These are phyloP conservation scores for Cebidichthys violaceus DNA, from an alignment of 2,113 vertebrate genomes.

Conservation along the genomic window DNA sequence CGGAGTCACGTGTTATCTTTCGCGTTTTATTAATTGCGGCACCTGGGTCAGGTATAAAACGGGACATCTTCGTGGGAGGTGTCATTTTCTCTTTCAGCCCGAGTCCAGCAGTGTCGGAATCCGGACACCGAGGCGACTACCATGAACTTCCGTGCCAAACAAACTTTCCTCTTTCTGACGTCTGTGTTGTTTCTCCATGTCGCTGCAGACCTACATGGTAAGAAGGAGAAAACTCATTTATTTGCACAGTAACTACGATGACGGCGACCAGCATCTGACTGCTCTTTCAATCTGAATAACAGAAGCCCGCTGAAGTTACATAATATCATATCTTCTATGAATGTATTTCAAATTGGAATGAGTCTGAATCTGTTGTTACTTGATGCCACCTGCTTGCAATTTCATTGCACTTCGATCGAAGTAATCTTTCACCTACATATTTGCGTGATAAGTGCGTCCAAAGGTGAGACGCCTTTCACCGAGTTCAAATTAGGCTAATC, in stretches of 20 bases:
- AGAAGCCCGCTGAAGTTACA: neutral
- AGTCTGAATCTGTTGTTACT: neutral
- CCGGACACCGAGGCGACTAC: neutral
- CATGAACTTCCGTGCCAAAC: conserved; percentile 28
- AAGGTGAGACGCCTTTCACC: neutral
- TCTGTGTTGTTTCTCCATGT: conserved; percentile 36
- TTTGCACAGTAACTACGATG: neutral
- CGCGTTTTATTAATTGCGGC: neutral
- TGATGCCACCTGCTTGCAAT: neutral
- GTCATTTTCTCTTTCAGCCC: too few species aligned
- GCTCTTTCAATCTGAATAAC: neutral
- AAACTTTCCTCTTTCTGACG: neutral
- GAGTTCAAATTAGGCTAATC: too few species aligned
- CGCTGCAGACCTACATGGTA: conserved; percentile 41
- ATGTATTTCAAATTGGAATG: neutral
- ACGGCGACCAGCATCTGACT: neutral
- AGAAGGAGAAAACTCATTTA: neutral
- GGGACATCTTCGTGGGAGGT: fast-evolving
- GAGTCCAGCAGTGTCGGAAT: neutral
- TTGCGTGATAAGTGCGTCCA: neutral
- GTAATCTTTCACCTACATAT: neutral
- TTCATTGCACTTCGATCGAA: neutral
- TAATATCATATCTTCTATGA: too few species aligned
- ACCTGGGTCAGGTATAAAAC: too few species aligned
- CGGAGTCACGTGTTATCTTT: neutral